Base-by-base conservation (phyloP, 1,140 invertebrate genomes). In the Lanistes nyassanus region DNA sequence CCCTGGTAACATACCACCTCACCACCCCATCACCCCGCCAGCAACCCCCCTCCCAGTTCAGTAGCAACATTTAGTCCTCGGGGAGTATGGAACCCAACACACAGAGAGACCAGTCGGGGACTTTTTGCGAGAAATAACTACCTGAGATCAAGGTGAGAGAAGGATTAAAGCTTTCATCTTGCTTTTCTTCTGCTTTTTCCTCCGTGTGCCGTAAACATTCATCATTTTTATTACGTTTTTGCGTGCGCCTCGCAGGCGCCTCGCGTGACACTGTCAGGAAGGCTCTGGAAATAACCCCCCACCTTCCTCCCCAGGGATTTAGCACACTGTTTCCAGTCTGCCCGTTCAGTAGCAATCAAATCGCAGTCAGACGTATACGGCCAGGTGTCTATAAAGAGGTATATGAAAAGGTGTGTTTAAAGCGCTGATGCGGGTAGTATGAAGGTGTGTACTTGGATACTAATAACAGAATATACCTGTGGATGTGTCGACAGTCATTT, bases 211-310 rank as follows among this genome's bases (percentile, higher is more conserved):
- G 29, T 60, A 26, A 26, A 31, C 56, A 60, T 60, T 23, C 56
- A 60, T 60, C 56, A 60, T 23, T 60, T 26, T 60, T 60, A 60
- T 60, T 60, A 60, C 56, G n/a, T 60, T n/a, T 26, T 60, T 23
- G 56, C 56, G 56, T 60, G 56, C 1, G 42, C 9, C 42, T 47
- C 5, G 42, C 42, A 47, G 9, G 42, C 42, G 42, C 42, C 42
- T 47, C 19, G 42, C 42, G 42, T 47, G 42, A 47, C 42, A 47
- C 42, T 47, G 42, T 47, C 9, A 47, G 19, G 42, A 47, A 9
- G 42, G 42, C 42, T 47, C 19, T 47, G 42, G 19, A 47, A 47
- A 47, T 13, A 47, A 47, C 19, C 19, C n/a, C n/a, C n/a, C n/a
- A n/a, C n/a, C 42, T 47, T 47, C 42, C 42, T 47, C 42, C 19